Evolutionary conservation across 2,797 vertebrate species (phyloP).

Genomic region (Phrynocephalus vlangalii): DNA sequence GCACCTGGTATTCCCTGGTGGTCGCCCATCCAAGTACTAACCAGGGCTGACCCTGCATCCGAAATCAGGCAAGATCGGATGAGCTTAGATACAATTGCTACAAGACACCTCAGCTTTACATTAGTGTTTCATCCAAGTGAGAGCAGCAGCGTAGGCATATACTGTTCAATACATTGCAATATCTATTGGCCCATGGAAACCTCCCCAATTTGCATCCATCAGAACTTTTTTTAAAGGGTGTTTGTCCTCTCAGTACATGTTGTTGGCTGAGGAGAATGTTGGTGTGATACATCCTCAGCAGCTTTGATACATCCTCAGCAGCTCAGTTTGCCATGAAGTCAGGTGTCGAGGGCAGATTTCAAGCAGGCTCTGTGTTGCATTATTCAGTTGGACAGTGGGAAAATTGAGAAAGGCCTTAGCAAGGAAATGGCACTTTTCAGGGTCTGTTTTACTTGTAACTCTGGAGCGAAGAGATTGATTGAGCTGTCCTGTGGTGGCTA

Average conservation of each 20-base stretch:
- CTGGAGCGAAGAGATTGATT: slow-evolving; percentile 49
- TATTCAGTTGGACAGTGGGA: background rate
- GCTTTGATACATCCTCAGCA: background rate
- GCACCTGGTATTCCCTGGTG: no score
- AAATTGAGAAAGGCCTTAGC: background rate
- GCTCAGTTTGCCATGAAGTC: background rate
- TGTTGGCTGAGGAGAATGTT: background rate
- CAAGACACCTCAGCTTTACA: background rate
- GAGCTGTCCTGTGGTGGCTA: slow-evolving; percentile 44
- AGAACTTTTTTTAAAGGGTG: background rate
- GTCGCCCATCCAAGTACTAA: no score
- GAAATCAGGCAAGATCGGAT: no score
- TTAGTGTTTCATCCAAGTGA: background rate
- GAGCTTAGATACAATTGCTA: background rate
- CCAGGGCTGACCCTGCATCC: no score
- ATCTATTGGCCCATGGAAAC: background rate
- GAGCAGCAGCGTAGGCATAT: background rate
- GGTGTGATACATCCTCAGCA: background rate
- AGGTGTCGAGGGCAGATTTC: background rate
- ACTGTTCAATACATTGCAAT: background rate
- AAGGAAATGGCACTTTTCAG: slow-evolving; percentile 49
- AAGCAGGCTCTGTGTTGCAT: background rate
- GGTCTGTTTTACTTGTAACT: slow-evolving; percentile 41
- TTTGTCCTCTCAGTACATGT: background rate
- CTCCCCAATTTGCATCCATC: background rate